These are phyloP conservation scores for Poeciliopsis prolifica DNA, from an alignment of 2,113 vertebrate genomes.

Conservation along the genomic window DNA sequence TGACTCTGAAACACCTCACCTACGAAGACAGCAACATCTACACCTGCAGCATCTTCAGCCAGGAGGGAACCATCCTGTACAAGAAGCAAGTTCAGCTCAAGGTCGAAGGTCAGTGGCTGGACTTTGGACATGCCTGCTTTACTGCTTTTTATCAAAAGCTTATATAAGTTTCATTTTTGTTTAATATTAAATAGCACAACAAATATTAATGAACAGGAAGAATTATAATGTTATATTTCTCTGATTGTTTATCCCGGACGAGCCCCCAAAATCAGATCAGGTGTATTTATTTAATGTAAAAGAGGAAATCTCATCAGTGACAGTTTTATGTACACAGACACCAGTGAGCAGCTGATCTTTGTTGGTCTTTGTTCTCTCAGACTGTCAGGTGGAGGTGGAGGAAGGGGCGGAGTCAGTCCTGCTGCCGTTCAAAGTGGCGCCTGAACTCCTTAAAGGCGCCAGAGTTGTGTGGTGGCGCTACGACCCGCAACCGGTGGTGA, in stretches of 20 bases:
- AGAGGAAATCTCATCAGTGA: background rate
- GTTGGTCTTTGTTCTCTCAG: background rate
- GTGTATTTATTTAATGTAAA: background rate
- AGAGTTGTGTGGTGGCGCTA: constrained; percentile 2
- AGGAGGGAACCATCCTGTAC: background rate
- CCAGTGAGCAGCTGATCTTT: background rate
- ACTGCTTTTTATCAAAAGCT: background rate
- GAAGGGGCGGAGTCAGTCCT: background rate
- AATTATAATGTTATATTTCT: too few relatives aligned
- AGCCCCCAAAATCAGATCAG: too few relatives aligned
- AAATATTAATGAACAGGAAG: too few relatives aligned
- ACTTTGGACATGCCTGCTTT: too few relatives aligned
- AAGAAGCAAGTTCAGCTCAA: background rate
- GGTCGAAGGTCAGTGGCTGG: background rate
- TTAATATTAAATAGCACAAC: too few relatives aligned
- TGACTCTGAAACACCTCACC: background rate
- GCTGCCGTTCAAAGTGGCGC: background rate
- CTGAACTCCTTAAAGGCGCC: background rate
- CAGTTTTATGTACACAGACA: too few relatives aligned
- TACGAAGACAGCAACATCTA: background rate
- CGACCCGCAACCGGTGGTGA: background rate
- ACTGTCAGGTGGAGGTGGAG: background rate
- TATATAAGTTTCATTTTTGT: too few relatives aligned
- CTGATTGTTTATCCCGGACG: too few relatives aligned
- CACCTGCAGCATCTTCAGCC: constrained; percentile 14